Base-by-base conservation (phyloP, 2,888 invertebrate species). In the Plemyria rubiginata region DNA sequence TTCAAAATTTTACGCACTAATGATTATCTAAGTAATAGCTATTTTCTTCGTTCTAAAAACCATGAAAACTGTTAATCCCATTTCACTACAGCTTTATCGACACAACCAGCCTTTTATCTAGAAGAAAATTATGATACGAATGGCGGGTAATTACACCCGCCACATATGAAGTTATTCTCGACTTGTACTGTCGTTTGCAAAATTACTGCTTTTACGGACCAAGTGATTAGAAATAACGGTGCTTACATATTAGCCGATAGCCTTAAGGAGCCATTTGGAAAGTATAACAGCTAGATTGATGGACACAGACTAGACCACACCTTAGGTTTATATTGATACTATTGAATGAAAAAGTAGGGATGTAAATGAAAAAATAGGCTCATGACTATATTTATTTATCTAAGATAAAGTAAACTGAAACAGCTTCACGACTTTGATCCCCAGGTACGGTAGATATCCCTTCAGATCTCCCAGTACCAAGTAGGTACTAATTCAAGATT, bases 141-240 rank as follows among this genome's bases (percentile, higher is more conserved):
- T 54, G 54, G 48, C 57, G 60, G 40, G 71, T 75, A 79, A 83
- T 84, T 80, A 83, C 70, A 76, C 74, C 58, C 65, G 73, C 77
- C 76, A 80, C 80, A 78, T 81, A 83, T 81, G 73, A 79, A 81
- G 81, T 80, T 80, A 82, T 83, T 82, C 75, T 73, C 72, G 70
- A 67, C 68, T 61, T 75, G 63, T 62, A 72, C 77, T 73, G 77
- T 80, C 76, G 82, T 86, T 87, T 86, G 86, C 86, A 66, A 89
- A 88, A 89, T 89, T 86, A 87, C 78, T 81, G 80, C 80, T 83
- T 83, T 77, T 78, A 82, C 75, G 67, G 62, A 71, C 67, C 70
- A 74, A 75, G 73, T 80, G 80, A 87, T 88, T 88, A 86, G 77
- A 75, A 74, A 73, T 87, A 88, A 85, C 87, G 81, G 87, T 81